Conservation (phyloP, 2,888 invertebrate species). For the Campoplex capitator region DNA sequence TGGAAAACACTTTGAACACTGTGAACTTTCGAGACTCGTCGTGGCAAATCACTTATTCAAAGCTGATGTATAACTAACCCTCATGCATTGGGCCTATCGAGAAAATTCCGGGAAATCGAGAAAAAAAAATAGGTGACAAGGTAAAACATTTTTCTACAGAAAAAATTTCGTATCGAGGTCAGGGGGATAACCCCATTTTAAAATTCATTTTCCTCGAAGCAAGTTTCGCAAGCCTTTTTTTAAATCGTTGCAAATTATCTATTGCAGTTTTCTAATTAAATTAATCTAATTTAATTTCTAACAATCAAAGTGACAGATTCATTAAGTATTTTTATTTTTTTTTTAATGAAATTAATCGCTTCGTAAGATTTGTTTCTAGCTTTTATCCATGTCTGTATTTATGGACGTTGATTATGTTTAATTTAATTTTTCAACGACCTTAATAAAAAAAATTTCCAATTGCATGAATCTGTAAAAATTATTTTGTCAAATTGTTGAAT, state of each 20-base stretch:
- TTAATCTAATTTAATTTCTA: too few relatives aligned
- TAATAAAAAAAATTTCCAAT: background rate
- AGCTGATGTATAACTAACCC: slow-evolving; percentile 10
- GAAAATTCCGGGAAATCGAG: slow-evolving; percentile 36
- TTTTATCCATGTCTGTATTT: background rate
- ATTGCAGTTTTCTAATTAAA: background rate
- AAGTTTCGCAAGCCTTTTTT: background rate
- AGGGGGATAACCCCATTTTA: background rate
- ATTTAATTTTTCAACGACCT: background rate
- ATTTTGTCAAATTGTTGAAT: too few relatives aligned
- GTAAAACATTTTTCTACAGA: slow-evolving; percentile 9
- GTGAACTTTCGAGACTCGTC: slow-evolving; percentile 22
- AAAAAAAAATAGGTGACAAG: background rate
- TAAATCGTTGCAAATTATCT: background rate
- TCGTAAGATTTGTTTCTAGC: background rate
- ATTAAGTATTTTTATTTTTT: background rate
- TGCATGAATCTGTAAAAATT: too few relatives aligned
- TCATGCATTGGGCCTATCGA: slow-evolving; percentile 20
- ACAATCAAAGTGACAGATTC: background rate
- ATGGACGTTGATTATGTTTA: background rate
- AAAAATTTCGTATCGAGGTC: slow-evolving; percentile 16
- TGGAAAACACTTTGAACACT: slow-evolving; percentile 30
- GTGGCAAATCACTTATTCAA: slow-evolving; percentile 37
- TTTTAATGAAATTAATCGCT: background rate
- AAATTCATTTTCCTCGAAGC: background rate